These are phyloP conservation scores for Dendrophyllia cribrosa DNA, from an alignment of 64 coral and sea anemone genomes.

Conservation along the genomic window DNA sequence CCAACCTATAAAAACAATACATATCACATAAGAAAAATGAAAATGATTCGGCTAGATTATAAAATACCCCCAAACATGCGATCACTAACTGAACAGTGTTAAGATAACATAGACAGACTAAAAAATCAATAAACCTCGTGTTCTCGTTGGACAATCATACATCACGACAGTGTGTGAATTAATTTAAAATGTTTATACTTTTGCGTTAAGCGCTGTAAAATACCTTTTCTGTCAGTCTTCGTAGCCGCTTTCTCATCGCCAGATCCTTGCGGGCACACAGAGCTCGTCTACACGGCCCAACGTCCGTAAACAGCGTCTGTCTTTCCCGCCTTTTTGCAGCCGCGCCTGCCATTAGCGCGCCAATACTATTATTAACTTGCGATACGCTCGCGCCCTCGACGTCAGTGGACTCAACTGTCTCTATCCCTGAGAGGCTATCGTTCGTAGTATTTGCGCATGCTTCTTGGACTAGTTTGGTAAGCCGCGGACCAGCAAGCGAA, in stretches of 20 bases:
- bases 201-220: not conserved
- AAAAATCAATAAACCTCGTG: no score
- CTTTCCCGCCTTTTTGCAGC: constrained; percentile 82
- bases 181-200: no score
- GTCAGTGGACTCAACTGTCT: constrained; percentile 29
- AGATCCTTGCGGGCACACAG: constrained; percentile 92
- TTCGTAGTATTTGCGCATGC: constrained; percentile 69
- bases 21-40: not conserved
- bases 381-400: not conserved
- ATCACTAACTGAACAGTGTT: no score
- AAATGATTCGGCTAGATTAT: no score
- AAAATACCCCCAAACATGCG: no score
- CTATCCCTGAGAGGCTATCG: constrained; percentile 1
- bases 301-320: constrained; percentile 69
- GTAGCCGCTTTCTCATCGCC: constrained; percentile 90
- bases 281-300: constrained; percentile 95
- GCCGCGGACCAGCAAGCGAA: constrained; percentile 73
- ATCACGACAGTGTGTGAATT: no score
- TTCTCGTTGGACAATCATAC: no score
- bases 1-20: constrained; percentile 21
- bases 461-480: constrained; percentile 81
- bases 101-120: no score
- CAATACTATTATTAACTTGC: constrained; percentile 44
- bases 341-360: constrained; percentile 89
- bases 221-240: constrained; percentile 87